Evolutionary conservation across 1,140 invertebrate species (phyloP), one percentile per base, ranked within the genome.

Genomic region (Campoletis sonorensis): DNA sequence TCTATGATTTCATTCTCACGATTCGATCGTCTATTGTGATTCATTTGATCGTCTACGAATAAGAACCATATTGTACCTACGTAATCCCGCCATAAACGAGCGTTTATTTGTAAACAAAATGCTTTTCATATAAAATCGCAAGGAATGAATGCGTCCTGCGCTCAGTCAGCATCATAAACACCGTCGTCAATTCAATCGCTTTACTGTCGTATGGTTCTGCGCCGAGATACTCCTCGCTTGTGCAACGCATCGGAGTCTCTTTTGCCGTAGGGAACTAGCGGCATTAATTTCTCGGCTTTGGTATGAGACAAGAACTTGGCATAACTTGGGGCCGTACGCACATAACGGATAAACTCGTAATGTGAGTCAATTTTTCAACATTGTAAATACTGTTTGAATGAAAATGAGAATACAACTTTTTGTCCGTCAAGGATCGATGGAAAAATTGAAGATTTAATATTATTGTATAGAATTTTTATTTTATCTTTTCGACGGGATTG

Each of bases 271-370:
- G 26, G 64, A 71, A 37, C 33, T 15, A 27, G 68, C 23, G 37
- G 33, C 21, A 45, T 49, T 23, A 10, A n/a, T 49, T 49, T 37
- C 71, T n/a, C 37, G 40, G 68, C 18, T 71, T 49, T 8, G 16
- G 16, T 15, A 40, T 16, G 71, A 37, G 11, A 37, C 21, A 23
- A 73, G 16, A 23, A 21, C 7, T 73, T 45, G 11, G 71, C 16
- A 73, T 73, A 45, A 37, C 40, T 45, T 40, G 40, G 23, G 71
- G 23, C 15, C 61, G 23, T 40, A 73, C 33, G 33, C 68, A 37
- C 68, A 71, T 73, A 73, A 73, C 71, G 71, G 71, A 73, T 73
- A 23, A 49, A 73, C 71, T 21, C 71, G 33, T 45, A 13, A 45
- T 71, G 68, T 40, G 21, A 26, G n/a, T 26, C 51, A 33, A 40